Conservation (phyloP, 2,888 invertebrate species). For the Drosophila robusta region DNA sequence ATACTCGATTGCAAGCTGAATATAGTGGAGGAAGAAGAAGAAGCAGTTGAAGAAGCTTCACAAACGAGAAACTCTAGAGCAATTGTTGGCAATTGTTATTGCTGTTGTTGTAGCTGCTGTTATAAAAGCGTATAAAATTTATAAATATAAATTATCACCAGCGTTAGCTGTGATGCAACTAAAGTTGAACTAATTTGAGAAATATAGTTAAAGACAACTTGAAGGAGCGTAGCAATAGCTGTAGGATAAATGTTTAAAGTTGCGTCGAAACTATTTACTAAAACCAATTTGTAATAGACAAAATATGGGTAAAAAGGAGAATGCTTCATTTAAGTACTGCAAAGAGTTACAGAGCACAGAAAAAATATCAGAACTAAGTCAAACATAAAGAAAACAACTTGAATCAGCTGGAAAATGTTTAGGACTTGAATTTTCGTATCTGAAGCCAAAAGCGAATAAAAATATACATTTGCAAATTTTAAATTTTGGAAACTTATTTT, state of each 20-base stretch:
- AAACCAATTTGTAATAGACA: too few relatives aligned
- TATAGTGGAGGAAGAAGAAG: not conserved
- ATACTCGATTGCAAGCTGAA: slow-evolving; percentile 18
- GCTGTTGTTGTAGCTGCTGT: not conserved
- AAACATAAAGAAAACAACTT: too few relatives aligned
- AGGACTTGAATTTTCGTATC: too few relatives aligned
- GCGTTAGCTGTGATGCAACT: not conserved
- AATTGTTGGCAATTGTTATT: slow-evolving; percentile 13
- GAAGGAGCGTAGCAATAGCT: not conserved
- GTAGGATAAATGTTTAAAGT: not conserved
- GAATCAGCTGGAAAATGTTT: too few relatives aligned
- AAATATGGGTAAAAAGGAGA: too few relatives aligned
- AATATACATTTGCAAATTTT: too few relatives aligned
- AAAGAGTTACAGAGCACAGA: too few relatives aligned
- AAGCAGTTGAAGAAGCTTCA: not conserved
- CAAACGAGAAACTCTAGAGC: not conserved
- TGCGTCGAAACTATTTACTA: too few relatives aligned
- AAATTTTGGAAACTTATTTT: too few relatives aligned
- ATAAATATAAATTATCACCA: slow-evolving; percentile 20
- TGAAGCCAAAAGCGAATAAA: too few relatives aligned
- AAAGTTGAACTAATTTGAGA: not conserved
- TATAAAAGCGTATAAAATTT: slow-evolving; percentile 5
- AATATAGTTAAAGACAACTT: not conserved
- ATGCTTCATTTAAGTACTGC: too few relatives aligned
- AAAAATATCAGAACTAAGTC: too few relatives aligned